Percentiles rank a stretch among this genome's conserved stretches.
Conservation (phyloP, 2,113 vertebrate genomes). For the Zootoca vivipara region DNA sequence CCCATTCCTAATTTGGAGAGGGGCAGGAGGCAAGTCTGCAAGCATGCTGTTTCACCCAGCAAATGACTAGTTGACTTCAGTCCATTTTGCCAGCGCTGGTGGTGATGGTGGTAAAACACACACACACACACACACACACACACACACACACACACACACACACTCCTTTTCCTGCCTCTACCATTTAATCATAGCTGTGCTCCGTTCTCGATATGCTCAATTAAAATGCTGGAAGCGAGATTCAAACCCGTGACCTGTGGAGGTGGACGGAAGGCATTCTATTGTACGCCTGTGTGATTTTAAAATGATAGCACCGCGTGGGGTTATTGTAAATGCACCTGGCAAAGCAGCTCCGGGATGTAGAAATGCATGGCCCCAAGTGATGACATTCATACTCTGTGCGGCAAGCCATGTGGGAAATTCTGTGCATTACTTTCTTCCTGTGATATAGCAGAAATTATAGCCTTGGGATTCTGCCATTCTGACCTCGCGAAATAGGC, state of each 20-base stretch:
- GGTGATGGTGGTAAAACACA: too few species aligned
- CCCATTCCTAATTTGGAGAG: not conserved
- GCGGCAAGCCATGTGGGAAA: not conserved
- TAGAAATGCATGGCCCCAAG: not conserved
- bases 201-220: not conserved
- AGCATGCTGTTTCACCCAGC: not conserved
- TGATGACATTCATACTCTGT: not conserved
- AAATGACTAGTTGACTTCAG: not conserved
- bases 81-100: not conserved
- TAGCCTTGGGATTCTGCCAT: conserved; percentile 12
- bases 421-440: not conserved
- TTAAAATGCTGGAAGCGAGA: conserved; percentile 15
- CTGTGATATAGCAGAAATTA: conserved; percentile 16
- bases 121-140: too few species aligned
- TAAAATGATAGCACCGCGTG: not conserved
- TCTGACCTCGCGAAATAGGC: conserved; percentile 21
- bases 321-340: not conserved
- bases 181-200: not conserved
- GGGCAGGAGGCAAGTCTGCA: not conserved
- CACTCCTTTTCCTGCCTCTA: not conserved
- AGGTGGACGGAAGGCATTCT: not conserved
- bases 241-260: not conserved
- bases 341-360: not conserved
- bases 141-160: too few species aligned
- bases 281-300: not conserved